phyloP scores from a whole-genome alignment of 2,113 vertebrate genomes.

The Spermophilus dauricus region DNA sequence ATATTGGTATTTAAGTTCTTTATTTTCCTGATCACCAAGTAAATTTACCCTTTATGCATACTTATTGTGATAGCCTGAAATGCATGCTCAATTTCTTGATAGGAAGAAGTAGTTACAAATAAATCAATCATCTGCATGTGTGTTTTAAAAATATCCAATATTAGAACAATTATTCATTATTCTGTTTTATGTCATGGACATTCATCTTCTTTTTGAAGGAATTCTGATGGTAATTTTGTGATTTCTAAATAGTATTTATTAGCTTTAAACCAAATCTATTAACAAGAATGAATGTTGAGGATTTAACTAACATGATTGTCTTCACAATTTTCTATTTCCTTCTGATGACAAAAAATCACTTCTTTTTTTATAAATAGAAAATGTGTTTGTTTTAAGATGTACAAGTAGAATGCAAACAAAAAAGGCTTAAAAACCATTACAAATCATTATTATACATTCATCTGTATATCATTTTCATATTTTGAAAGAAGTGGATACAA shows the following conservation, averaged over 20 bases:
- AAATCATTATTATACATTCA: background rate
- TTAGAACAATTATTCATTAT: background rate
- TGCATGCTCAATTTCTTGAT: background rate
- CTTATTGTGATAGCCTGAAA: background rate
- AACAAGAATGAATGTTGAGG: background rate
- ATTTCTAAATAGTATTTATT: background rate
- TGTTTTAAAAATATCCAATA: background rate
- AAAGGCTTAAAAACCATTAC: background rate
- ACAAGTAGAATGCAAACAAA: background rate
- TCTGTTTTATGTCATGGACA: background rate
- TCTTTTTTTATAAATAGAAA: background rate
- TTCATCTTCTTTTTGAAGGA: background rate
- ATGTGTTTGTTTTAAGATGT: background rate
- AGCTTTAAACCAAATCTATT: background rate
- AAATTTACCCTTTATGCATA: background rate
- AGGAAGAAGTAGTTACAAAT: background rate
- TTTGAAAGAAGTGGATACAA: background rate
- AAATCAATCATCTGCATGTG: background rate
- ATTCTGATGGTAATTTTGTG: background rate
- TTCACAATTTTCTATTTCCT: background rate
- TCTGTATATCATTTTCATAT: background rate
- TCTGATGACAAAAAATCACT: background rate
- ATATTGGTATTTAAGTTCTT: background rate
- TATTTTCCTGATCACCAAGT: background rate
- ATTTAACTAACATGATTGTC: background rate